Conservation (phyloP, 2,888 invertebrate species). For the Pegoplata infirma region DNA sequence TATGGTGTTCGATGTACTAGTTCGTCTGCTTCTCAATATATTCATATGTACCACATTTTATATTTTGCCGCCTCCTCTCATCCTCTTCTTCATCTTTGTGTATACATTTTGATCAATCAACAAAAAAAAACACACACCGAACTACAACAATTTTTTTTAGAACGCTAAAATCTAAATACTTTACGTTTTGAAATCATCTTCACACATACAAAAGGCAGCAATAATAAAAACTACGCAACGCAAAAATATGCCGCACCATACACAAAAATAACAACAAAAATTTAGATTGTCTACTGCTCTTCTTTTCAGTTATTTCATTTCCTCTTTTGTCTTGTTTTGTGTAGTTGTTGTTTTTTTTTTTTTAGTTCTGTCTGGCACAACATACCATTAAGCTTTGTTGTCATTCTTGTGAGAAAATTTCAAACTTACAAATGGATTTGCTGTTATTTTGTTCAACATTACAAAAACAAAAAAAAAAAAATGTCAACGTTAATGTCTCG, state of each 20-base stretch:
- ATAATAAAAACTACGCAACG: constrained; percentile 30
- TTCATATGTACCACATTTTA: not conserved
- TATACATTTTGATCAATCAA: constrained; percentile 5
- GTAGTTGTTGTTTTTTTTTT: not conserved
- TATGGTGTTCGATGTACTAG: too few species aligned
- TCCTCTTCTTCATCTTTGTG: not conserved
- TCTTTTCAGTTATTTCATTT: constrained; percentile 20
- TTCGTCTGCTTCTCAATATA: not conserved
- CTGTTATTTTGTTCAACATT: not conserved
- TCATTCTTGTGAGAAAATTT: not conserved
- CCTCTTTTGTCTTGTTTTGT: not conserved
- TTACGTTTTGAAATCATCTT: not conserved
- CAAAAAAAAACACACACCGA: not conserved
- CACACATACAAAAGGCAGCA: not conserved
- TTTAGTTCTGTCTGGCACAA: constrained; percentile 54
- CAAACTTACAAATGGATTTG: not conserved
- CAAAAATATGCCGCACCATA: constrained; percentile 18
- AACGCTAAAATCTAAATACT: not conserved
- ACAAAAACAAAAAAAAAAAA: too few species aligned
- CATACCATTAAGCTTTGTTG: constrained; percentile 12
- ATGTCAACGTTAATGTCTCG: constrained; percentile 18
- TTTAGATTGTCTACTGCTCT: constrained; percentile 35
- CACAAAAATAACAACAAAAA: constrained; percentile 9
- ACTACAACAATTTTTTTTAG: constrained; percentile 4
- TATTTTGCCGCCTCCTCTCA: not conserved